A percentile compares a stretch with the other conserved stretches of the same genome.
Evolutionary conservation across 2,888 invertebrate genomes (phyloP).

Genomic region (Troglohyphantes excavatus): DNA sequence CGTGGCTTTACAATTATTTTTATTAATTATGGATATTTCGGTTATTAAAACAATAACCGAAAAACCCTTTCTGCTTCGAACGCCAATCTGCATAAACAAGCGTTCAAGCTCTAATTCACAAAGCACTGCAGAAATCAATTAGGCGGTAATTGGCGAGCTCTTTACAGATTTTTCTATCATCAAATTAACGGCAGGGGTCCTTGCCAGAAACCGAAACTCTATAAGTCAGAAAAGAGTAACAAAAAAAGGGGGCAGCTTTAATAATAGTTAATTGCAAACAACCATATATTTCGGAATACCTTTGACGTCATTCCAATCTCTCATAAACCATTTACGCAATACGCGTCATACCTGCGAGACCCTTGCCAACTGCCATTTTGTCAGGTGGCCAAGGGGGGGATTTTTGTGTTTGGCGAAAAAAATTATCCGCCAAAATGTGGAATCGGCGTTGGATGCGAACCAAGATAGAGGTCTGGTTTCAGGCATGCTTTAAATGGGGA

Average conservation of each 20-base stretch:
- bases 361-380: conserved; percentile 28
- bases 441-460: conserved; percentile 44
- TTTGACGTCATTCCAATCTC: neutral
- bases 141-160: neutral
- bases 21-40: neutral
- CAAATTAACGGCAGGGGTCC: neutral
- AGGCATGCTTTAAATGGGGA: neutral
- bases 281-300: conserved; percentile 13
- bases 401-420: conserved; percentile 53
- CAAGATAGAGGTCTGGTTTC: conserved; percentile 20
- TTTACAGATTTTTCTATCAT: neutral
- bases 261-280: conserved; percentile 21
- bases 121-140: neutral
- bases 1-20: neutral
- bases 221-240: neutral
- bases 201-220: neutral
- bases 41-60: neutral
- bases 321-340: neutral
- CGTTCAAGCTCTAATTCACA: neutral
- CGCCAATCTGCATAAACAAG: neutral
- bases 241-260: conserved; percentile 1
- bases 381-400: conserved; percentile 21
- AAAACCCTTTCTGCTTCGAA: neutral
- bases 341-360: conserved; percentile 18
- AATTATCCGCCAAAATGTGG: neutral